A percentile compares a stretch with the other conserved stretches of the same genome.
These are phyloP conservation scores for Druceiella hillmani DNA, from an alignment of 2,888 invertebrate species.

Conservation along the genomic window DNA sequence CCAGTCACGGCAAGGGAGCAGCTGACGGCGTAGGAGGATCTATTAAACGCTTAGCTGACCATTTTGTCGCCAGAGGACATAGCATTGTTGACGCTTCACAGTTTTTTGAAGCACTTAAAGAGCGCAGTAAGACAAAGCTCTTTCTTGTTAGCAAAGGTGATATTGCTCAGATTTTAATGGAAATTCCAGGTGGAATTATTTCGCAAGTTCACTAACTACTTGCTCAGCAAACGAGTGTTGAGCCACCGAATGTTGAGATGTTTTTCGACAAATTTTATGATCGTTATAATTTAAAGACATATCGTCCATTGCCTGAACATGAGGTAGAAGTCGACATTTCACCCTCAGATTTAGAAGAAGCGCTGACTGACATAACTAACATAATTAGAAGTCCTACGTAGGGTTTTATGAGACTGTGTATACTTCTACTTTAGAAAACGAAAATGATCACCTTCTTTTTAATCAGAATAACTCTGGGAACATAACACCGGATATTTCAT, in stretches of 20 bases:
- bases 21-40: constrained; percentile 11
- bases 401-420: constrained; percentile 7
- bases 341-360: constrained; percentile 5
- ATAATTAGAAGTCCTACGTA: constrained; percentile 5
- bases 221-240: constrained; percentile 6
- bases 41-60: constrained; percentile 7
- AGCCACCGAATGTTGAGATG: too few relatives aligned
- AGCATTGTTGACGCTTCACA: constrained; percentile 5
- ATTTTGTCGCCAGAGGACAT: constrained; percentile 9
- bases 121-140: constrained; percentile 7
- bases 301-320: too few relatives aligned
- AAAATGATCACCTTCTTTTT: constrained; percentile 3
- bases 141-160: constrained; percentile 6
- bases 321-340: too few relatives aligned
- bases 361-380: constrained; percentile 8
- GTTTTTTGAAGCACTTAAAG: constrained; percentile 6
- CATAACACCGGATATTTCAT: constrained; percentile 6
- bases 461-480: too few relatives aligned
- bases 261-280: constrained; percentile 3
- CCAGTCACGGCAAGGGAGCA: constrained; percentile 9
- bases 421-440: constrained; percentile 7
- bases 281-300: constrained; percentile 3
- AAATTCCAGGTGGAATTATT: constrained; percentile 4
- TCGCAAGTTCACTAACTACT: constrained; percentile 7
- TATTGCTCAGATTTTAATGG: constrained; percentile 7